Base-by-base conservation (phyloP, 2,113 vertebrate genomes). In the Lagopus muta region DNA sequence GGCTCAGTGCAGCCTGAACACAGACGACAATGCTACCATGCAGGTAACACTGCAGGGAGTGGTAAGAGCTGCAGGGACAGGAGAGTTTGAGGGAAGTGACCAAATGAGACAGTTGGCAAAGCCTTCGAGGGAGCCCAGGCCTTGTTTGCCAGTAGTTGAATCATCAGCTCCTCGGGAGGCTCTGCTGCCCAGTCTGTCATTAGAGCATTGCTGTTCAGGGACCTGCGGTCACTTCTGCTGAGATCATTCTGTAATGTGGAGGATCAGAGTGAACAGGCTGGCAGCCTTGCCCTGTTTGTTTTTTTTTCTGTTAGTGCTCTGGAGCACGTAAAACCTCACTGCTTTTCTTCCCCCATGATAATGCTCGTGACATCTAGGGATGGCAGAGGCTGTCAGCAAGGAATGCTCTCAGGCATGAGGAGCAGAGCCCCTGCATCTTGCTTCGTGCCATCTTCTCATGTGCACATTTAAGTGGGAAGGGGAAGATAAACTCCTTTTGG, bases 21-120 rank as follows among this genome's bases (percentile, higher is more conserved):
- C 99, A 1, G 99, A 99, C 45, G 99, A 99, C 96, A 99, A 99
- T 47, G 98, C 99, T 34, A 99, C 98, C 25, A 99, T 99, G 99
- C 99, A 99, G 99, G 99, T 99, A 97, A 43, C 6, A 4, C 67
- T 36, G 47, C 27, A 65, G 55, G 77, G 36, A 28, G 24, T 3
- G 14, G 27, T 6, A 3, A 66, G 70, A 50, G 8, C 28, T 79
- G n/a, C 55, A 34, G 84, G 55, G 54, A 47, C 65, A 0, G 9
- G 38, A 8, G 3, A n/a, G 48, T 57, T 64, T 55, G 10, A 8
- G 62, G 30, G 27, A 54, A 40, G 43, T 87, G 27, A 40, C 57
- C 66, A 27, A n/a, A 32, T 14, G 10, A 25, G 36, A 28, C 16
- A 43, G 40, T 25, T 85, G 13, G 30, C 27, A 2, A 4, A 82